phyloP scores from a whole-genome alignment of 1,140 invertebrate species.

The Hypothenemus hampei region DNA sequence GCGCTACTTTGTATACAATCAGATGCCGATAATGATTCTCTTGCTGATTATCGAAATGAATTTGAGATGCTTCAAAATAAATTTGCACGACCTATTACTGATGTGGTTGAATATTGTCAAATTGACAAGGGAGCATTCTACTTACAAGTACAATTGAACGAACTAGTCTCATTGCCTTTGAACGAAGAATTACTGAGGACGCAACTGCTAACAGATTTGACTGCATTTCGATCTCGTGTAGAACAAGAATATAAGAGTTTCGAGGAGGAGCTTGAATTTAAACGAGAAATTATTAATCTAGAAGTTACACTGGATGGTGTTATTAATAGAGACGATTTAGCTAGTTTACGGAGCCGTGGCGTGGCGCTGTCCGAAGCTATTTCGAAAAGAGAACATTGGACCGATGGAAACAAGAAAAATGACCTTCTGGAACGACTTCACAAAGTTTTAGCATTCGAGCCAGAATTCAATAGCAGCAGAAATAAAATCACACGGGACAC shows the following conservation, averaged over 20 bases:
- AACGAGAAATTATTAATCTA: slow-evolving; percentile 4
- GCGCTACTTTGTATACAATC: background rate
- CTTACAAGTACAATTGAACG: slow-evolving; percentile 5
- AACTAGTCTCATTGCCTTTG: background rate
- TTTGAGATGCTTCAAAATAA: slow-evolving; percentile 6
- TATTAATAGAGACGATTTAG: background rate
- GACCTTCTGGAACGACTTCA: too few relatives aligned
- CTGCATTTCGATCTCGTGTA: background rate
- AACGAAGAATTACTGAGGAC: slow-evolving; percentile 2
- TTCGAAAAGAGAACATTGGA: background rate
- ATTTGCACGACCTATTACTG: background rate
- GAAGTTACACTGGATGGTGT: slow-evolving; percentile 6
- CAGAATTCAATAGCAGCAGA: too few relatives aligned
- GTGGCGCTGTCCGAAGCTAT: background rate
- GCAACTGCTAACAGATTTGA: slow-evolving; percentile 1
- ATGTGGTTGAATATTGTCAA: slow-evolving; percentile 8
- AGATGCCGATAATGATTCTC: too few relatives aligned
- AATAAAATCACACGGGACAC: too few relatives aligned
- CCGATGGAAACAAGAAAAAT: background rate
- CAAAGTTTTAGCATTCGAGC: too few relatives aligned
- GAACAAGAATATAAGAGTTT: background rate
- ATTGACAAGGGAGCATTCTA: slow-evolving; percentile 15
- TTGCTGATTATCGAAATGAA: slow-evolving; percentile 7
- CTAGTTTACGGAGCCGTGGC: background rate
- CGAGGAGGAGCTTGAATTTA: slow-evolving; percentile 1